Evolutionary conservation across 2,113 vertebrate species (phyloP).

Genomic region (Salvelinus fontinalis): DNA sequence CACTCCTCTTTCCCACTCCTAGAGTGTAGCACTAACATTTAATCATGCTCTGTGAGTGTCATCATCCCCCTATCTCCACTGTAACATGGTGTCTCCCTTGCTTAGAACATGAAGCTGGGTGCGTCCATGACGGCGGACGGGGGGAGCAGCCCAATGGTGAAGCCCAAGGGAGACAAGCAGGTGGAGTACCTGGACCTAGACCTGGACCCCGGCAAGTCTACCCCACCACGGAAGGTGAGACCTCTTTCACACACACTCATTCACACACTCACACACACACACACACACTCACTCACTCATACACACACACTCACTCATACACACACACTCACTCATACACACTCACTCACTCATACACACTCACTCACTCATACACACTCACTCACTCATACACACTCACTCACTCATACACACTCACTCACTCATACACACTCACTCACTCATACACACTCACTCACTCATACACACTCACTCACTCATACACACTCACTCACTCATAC

Average conservation of each 20-base stretch:
- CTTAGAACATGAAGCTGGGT: slow-evolving; percentile 72
- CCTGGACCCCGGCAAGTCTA: slow-evolving; percentile 91
- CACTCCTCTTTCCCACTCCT: slow-evolving; percentile 36
- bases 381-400: background rate
- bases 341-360: too few species aligned
- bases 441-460: background rate
- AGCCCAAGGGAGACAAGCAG: slow-evolving; percentile 97
- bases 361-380: background rate
- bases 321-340: too few species aligned
- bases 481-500: background rate
- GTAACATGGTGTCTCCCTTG: slow-evolving; percentile 12
- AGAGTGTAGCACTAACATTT: slow-evolving; percentile 52
- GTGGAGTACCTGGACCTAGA: slow-evolving; percentile 97
- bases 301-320: too few species aligned
- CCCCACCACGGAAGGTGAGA: slow-evolving; percentile 91
- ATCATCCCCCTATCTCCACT: slow-evolving; percentile 1
- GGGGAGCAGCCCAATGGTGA: slow-evolving; percentile 90
- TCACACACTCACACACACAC: background rate
- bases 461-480: background rate
- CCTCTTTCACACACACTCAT: background rate
- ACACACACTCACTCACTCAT: background rate
- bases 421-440: background rate
- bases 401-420: background rate
- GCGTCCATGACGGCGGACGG: slow-evolving; percentile 81
- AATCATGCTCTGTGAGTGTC: background rate